Evolutionary conservation across 1,140 invertebrate species (phyloP).

Genomic region (Drosophila micromelanica): DNA sequence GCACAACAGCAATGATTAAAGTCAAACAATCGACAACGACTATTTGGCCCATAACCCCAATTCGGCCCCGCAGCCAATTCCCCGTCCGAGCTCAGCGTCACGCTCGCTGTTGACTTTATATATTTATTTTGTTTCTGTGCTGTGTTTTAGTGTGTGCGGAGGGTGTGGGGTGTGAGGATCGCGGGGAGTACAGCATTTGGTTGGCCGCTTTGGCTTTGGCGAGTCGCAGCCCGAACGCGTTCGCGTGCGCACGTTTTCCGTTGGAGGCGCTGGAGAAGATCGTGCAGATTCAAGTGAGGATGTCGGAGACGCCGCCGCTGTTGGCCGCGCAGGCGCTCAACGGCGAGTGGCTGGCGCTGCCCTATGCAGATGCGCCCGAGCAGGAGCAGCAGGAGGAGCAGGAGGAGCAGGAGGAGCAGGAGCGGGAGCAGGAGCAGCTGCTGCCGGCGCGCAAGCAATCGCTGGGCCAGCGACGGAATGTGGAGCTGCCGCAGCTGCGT

Average conservation of each 20-base stretch:
- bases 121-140: neutral
- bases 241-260: constrained; percentile 36
- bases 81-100: constrained; percentile 20
- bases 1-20: constrained; percentile 62
- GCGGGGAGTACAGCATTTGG: neutral
- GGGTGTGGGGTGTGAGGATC: neutral
- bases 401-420: too few species aligned
- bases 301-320: constrained; percentile 15
- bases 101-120: constrained; percentile 14
- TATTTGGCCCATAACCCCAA: constrained; percentile 30
- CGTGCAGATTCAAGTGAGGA: constrained; percentile 3
- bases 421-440: neutral
- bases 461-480: constrained; percentile 51
- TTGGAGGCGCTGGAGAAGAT: neutral
- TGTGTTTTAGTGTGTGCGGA: too few species aligned
- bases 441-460: constrained; percentile 38
- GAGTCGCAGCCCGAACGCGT: constrained; percentile 42
- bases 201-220: constrained; percentile 5
- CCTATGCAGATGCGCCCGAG: constrained; percentile 50
- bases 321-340: constrained; percentile 60
- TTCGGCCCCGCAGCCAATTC: neutral
- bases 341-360: constrained; percentile 36
- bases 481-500: constrained; percentile 49
- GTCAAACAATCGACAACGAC: constrained; percentile 23
- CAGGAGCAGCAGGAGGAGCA: constrained; percentile 7